Evolutionary conservation across 1,140 invertebrate species (phyloP).

Genomic region (Conopomorpha cramerella): DNA sequence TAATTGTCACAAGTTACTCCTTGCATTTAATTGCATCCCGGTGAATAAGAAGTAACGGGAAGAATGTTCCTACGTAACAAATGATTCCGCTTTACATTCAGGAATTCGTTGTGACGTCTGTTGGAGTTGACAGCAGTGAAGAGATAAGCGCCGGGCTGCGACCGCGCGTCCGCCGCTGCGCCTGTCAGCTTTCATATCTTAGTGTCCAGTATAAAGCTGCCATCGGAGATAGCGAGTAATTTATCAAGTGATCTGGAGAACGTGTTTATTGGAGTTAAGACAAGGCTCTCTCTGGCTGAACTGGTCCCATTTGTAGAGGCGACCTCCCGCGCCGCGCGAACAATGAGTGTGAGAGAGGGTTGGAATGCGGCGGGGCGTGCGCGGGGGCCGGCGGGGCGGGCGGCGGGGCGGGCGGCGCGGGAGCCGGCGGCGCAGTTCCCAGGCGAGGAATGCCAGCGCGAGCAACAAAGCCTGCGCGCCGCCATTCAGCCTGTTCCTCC

Average conservation of each 20-base stretch:
- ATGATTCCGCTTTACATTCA: too few species aligned
- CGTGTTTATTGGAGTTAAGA: slow-evolving; percentile 43
- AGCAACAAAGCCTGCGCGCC: slow-evolving; percentile 52
- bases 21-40: too few species aligned
- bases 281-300: slow-evolving; percentile 34
- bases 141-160: too few species aligned
- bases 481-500: slow-evolving; percentile 33
- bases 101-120: too few species aligned
- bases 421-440: slow-evolving; percentile 52
- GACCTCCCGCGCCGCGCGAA: slow-evolving; percentile 51
- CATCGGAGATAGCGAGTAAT: too few species aligned
- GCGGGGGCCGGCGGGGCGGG: slow-evolving; percentile 8
- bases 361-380: slow-evolving; percentile 32
- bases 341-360: slow-evolving; percentile 56
- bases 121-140: too few species aligned
- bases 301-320: slow-evolving; percentile 44
- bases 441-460: slow-evolving; percentile 53
- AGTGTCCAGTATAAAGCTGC: too few species aligned
- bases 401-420: slow-evolving; percentile 9
- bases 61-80: too few species aligned
- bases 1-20: slow-evolving; percentile 19
- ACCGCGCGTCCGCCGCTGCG: too few species aligned
- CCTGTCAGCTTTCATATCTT: too few species aligned
- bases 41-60: too few species aligned
- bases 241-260: not conserved